These are phyloP conservation scores for Halichondria panicea DNA, from an alignment of 37 sponge, comb jelly and placozoan species.

Conservation along the genomic window DNA sequence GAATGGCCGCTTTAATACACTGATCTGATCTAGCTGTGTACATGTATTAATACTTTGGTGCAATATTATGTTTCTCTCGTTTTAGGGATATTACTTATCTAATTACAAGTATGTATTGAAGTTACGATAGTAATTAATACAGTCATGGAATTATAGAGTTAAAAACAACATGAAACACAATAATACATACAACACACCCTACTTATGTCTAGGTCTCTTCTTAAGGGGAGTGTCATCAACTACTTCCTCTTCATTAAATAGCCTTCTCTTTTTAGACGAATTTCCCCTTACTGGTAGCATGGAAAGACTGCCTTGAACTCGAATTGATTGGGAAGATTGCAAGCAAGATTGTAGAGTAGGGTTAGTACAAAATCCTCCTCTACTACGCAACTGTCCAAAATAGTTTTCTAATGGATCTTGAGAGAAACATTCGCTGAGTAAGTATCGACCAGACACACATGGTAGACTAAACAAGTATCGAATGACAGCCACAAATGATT, in stretches of 20 bases:
- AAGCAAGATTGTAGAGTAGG: conserved; percentile 44
- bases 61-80: too few relatives aligned
- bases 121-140: too few relatives aligned
- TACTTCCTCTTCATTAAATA: neutral
- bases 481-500: conserved; percentile 20
- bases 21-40: too few relatives aligned
- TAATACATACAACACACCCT: too few relatives aligned
- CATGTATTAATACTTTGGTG: too few relatives aligned
- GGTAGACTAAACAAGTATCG: neutral
- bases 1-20: too few relatives aligned
- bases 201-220: conserved; percentile 6
- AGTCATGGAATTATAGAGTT: too few relatives aligned
- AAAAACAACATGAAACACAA: too few relatives aligned
- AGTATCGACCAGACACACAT: neutral
- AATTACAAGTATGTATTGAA: too few relatives aligned
- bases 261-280: conserved; percentile 2
- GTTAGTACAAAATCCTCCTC: conserved; percentile 25
- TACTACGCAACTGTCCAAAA: conserved; percentile 19
- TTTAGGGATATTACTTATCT: too few relatives aligned
- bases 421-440: conserved; percentile 19
- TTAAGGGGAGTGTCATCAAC: conserved; percentile 6
- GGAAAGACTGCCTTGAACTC: conserved; percentile 1
- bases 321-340: conserved; percentile 3
- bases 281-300: conserved; percentile 14
- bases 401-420: conserved; percentile 33